These are phyloP conservation scores for Enteromius mattozi DNA, from an alignment of 2,797 vertebrate species.

Conservation along the genomic window DNA sequence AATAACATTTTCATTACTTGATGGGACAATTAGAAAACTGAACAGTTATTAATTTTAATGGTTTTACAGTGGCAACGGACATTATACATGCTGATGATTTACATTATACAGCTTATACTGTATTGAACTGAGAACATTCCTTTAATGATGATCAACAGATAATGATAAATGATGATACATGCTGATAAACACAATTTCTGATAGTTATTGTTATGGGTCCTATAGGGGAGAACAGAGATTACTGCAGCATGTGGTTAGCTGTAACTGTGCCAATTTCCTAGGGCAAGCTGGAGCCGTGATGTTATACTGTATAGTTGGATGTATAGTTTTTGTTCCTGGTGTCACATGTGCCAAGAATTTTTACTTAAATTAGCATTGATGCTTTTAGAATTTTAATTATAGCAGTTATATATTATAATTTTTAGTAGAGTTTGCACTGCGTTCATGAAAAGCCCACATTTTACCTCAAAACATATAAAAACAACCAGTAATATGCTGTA, in stretches of 20 bases:
- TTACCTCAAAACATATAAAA: background rate
- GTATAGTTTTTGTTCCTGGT: background rate
- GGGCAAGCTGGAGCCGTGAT: background rate
- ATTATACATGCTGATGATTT: background rate
- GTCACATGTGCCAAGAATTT: background rate
- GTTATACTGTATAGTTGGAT: background rate
- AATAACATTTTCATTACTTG: no score
- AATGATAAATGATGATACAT: constrained; percentile 3
- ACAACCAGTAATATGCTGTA: background rate
- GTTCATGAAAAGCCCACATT: background rate
- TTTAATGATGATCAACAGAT: background rate
- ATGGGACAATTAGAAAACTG: no score
- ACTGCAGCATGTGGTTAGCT: background rate
- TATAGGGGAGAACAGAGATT: background rate
- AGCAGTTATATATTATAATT: background rate
- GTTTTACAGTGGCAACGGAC: background rate
- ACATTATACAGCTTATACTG: background rate
- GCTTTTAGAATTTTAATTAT: background rate
- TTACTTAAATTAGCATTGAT: background rate
- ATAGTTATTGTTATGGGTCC: background rate
- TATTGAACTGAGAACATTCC: background rate
- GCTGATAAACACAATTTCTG: background rate
- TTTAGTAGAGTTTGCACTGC: background rate
- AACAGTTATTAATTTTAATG: background rate
- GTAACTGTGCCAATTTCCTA: background rate